phyloP scores from a whole-genome alignment of 2,797 vertebrate species.

The Fistularia commersonii region DNA sequence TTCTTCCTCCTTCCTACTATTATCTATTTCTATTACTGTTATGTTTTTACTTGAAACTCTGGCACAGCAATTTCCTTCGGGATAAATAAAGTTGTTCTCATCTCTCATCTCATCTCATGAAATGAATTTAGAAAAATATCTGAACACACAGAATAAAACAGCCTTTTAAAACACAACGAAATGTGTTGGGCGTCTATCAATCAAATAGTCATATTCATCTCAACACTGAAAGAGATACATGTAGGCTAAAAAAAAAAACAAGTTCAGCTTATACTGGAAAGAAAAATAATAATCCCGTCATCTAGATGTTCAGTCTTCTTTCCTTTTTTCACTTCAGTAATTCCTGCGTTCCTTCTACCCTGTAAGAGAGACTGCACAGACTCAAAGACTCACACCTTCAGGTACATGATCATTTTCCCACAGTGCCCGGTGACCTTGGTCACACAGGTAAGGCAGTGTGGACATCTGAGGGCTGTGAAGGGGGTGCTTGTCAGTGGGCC shows the following conservation, averaged over 20 bases:
- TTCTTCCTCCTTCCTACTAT: no score
- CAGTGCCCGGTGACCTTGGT: constrained; percentile 46
- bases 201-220: not conserved
- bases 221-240: not conserved
- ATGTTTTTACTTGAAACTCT: no score
- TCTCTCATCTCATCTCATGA: no score
- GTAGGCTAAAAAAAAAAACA: not conserved
- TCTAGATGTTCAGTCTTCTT: constrained; percentile 3
- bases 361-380: constrained; percentile 30
- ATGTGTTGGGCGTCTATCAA: no score
- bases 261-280: not conserved
- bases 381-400: constrained; percentile 16
- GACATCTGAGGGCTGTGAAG: constrained; percentile 39
- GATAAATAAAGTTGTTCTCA: no score
- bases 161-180: no score
- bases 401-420: constrained; percentile 26
- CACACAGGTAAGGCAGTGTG: constrained; percentile 26
- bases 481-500: constrained; percentile 42
- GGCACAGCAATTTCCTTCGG: no score
- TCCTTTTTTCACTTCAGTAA: not conserved
- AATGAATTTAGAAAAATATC: no score
- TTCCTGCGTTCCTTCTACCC: constrained; percentile 16
- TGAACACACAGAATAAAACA: no score
- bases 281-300: not conserved
- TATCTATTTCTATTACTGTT: no score